Base-by-base conservation (phyloP, 2,113 vertebrate genomes). In the Cynopterus brachyotis region DNA sequence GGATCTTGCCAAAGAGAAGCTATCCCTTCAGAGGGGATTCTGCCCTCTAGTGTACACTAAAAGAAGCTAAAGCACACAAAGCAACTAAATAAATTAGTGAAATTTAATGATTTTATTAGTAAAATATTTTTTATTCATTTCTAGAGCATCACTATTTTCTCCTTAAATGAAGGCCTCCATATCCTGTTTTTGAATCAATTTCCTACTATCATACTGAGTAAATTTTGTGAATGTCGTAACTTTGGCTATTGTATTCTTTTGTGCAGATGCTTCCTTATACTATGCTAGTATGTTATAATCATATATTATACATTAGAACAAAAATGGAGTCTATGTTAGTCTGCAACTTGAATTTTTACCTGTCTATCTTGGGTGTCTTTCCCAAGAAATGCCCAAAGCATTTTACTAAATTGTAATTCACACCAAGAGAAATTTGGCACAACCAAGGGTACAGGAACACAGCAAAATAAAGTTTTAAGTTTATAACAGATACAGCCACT, bases 31-130 rank as follows among this genome's bases (percentile, higher is more conserved):
- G 50, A 37, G 93, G 42, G 10, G 93, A 96, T 20, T 98, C 98
- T 98, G 98, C 98, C 98, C 98, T 96, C 98, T 98, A 98, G 98
- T 96, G 98, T 87, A 97, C 89, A 76, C n/a, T 2, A 35, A 55
- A 76, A 94, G 89, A 97, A 97, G 53, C 1, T 72, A 79, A 89
- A 78, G 6, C 19, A 60, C 32, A 59, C 12, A n/a, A 84, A 67
- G 62, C 53, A 45, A 40, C 32, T 6, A 45, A 64, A 67, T 32
- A 72, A 60, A 76, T 62, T 7, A 15, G 37, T 42, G 19, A 24
- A 82, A 67, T 37, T 64, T 6, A 26, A 62, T 37, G 11, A 30
- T 66, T 66, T 42, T 30, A 84, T 80, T 80, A 94, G 64, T 50
- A 7, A 83, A 66, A 50, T 59, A 89, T 26, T 85, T 88, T 70